phyloP scores from a whole-genome alignment of 2,888 invertebrate species.

The Macropis europaea region DNA sequence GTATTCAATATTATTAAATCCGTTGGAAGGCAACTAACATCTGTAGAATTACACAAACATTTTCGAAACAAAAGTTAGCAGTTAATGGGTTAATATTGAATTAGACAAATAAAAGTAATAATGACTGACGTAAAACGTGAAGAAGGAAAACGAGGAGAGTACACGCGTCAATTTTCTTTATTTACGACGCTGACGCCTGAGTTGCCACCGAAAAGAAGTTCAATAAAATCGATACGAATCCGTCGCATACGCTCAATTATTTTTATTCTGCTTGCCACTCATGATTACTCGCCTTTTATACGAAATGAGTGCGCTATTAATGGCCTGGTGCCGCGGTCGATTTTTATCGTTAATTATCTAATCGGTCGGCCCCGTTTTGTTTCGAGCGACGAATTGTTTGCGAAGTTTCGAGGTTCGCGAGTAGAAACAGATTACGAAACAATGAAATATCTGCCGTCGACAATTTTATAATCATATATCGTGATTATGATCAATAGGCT shows the following conservation, averaged over 20 bases:
- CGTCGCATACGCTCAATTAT: constrained; percentile 11
- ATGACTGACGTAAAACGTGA: no score
- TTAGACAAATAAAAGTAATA: no score
- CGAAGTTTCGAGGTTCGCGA: not conserved
- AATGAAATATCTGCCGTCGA: no score
- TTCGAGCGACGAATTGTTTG: not conserved
- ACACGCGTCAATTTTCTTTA: not conserved
- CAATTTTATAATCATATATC: no score
- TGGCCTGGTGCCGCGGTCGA: not conserved
- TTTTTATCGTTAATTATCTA: constrained; percentile 27
- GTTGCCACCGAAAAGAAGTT: not conserved
- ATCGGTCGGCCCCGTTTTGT: not conserved
- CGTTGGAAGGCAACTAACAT: no score
- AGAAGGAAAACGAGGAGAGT: not conserved
- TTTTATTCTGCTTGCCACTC: constrained; percentile 13
- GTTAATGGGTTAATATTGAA: no score
- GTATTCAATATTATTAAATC: no score
- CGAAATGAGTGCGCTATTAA: not conserved
- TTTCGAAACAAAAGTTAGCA: no score
- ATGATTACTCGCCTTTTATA: constrained; percentile 1
- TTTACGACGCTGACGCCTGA: not conserved
- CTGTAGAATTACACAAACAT: no score
- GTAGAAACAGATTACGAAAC: not conserved
- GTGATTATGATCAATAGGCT: no score
- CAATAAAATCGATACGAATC: constrained; percentile 37